These are phyloP conservation scores for Leptopterna dolabrata DNA, from an alignment of 2,888 invertebrate genomes.

Conservation along the genomic window DNA sequence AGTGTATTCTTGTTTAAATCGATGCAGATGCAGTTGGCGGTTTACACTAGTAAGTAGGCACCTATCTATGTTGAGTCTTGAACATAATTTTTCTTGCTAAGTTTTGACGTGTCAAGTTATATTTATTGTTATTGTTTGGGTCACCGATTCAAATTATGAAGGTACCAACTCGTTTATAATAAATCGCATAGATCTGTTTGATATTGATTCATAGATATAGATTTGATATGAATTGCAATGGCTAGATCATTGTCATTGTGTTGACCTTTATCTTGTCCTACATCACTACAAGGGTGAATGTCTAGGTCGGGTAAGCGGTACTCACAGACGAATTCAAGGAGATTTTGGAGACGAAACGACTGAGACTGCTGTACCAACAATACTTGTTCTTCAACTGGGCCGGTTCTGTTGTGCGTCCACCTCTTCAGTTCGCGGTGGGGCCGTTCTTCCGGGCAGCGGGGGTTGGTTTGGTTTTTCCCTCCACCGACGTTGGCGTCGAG, in stretches of 20 bases:
- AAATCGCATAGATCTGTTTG: too few species aligned
- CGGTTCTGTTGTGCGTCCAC: background rate
- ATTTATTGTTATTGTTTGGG: too few species aligned
- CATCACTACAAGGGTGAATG: background rate
- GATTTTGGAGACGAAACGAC: background rate
- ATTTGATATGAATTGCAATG: too few species aligned
- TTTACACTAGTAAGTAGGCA: too few species aligned
- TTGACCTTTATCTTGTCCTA: background rate
- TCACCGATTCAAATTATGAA: too few species aligned
- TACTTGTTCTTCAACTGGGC: conserved; percentile 20
- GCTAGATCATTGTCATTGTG: background rate
- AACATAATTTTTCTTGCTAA: too few species aligned
- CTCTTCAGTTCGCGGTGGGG: background rate
- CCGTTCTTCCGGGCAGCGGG: background rate
- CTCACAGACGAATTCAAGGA: background rate
- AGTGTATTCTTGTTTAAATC: too few species aligned
- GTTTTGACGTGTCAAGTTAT: too few species aligned
- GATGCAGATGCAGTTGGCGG: too few species aligned
- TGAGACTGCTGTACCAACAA: background rate
- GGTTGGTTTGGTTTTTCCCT: background rate
- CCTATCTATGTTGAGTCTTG: too few species aligned
- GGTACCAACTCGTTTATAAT: too few species aligned
- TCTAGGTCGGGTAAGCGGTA: conserved; percentile 6
- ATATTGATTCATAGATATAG: too few species aligned
- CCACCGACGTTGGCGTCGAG: background rate